Conservation (phyloP, 2,797 vertebrate species). For the Arctocebus calabarensis region DNA sequence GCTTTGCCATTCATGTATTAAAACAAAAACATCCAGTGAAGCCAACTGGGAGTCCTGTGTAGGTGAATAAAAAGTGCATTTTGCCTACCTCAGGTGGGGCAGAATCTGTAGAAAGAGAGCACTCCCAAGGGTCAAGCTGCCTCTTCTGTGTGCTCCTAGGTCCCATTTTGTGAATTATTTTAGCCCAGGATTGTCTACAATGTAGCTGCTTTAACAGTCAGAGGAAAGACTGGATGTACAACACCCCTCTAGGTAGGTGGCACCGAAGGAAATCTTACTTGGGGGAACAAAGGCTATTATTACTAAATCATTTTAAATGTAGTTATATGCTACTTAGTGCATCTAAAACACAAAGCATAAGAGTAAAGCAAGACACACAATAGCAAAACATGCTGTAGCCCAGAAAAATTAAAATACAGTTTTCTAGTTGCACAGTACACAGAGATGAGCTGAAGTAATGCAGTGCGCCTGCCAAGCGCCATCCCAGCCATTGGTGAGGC, state of each 20-base stretch:
- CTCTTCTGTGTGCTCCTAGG: neutral
- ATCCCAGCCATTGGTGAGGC: neutral
- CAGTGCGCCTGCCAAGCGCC: accelerated
- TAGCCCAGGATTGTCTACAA: neutral
- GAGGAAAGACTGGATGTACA: neutral
- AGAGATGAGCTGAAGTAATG: neutral
- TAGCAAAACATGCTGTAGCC: neutral
- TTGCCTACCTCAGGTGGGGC: neutral
- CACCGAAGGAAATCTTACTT: neutral
- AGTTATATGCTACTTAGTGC: neutral
- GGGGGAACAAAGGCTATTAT: neutral
- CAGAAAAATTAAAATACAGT: neutral
- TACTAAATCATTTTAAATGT: neutral
- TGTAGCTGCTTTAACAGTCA: neutral
- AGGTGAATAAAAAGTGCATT: neutral
- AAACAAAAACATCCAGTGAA: constrained; percentile 21
- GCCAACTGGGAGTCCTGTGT: neutral
- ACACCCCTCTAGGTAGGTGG: neutral
- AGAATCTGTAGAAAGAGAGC: neutral
- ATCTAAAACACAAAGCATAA: neutral
- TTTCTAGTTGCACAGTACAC: neutral
- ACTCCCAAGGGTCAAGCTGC: neutral
- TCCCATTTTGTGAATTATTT: neutral
- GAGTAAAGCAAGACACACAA: neutral
- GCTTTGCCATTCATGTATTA: neutral